phyloP scores from a whole-genome alignment of 2,113 vertebrate genomes.

The Eulemur macaco region DNA sequence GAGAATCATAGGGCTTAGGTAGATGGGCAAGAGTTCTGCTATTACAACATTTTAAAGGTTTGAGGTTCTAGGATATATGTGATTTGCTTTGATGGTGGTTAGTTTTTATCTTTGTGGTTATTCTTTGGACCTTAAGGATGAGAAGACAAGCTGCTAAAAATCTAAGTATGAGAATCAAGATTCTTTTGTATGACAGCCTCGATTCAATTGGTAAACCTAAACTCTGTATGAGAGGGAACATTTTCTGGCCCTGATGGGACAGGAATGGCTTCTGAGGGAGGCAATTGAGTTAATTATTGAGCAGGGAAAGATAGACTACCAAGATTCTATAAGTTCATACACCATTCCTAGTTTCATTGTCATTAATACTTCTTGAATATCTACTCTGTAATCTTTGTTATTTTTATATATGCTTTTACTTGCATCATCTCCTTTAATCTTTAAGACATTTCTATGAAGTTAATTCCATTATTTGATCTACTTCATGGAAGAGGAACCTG shows the following conservation, averaged over 20 bases:
- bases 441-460: background rate
- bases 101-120: background rate
- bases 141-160: background rate
- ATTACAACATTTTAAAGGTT: background rate
- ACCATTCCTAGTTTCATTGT: background rate
- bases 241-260: background rate
- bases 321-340: background rate
- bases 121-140: background rate
- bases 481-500: background rate
- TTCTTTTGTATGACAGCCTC: background rate
- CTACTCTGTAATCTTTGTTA: background rate
- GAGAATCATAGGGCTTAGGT: background rate
- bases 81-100: background rate
- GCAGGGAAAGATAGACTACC: background rate
- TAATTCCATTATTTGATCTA: slow-evolving; percentile 15
- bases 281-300: background rate
- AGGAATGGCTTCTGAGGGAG: background rate
- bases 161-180: background rate
- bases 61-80: background rate
- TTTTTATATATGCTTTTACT: background rate
- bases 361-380: slow-evolving; percentile 25
- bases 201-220: background rate
- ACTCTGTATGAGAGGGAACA: background rate
- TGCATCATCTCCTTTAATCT: slow-evolving; percentile 4
- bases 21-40: background rate